These are phyloP conservation scores for Hymenopus coronatus DNA, from an alignment of 2,888 invertebrate species.

Conservation along the genomic window DNA sequence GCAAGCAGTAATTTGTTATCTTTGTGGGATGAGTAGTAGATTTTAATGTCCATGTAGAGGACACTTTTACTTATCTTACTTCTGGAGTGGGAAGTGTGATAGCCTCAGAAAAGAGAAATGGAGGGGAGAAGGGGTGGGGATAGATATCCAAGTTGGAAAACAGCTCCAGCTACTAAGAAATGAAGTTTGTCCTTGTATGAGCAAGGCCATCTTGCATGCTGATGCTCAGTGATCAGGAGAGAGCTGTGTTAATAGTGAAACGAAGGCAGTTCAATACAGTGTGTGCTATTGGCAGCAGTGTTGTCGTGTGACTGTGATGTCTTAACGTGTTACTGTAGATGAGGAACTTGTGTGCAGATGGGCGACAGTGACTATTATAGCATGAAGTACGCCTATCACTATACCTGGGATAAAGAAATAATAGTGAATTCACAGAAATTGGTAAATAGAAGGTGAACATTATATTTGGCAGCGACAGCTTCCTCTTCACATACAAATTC, in stretches of 20 bases:
- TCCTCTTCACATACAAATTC: not conserved
- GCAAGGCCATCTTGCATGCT: conserved; percentile 5
- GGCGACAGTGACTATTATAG: conserved; percentile 43
- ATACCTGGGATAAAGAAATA: conserved; percentile 91
- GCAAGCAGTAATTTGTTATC: not conserved
- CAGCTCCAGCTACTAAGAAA: not conserved
- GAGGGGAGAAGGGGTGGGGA: not conserved
- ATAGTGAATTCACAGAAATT: conserved; percentile 90
- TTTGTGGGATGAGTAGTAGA: not conserved
- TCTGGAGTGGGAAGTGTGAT: not conserved
- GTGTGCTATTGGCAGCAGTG: too few species aligned
- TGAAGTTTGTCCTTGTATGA: not conserved
- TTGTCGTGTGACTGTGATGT: not conserved
- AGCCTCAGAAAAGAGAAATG: not conserved
- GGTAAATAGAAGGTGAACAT: conserved; percentile 84
- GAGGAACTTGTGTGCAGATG: conserved; percentile 27
- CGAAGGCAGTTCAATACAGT: not conserved
- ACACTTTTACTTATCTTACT: not conserved
- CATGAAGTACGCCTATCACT: conserved; percentile 78
- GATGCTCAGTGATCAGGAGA: not conserved
- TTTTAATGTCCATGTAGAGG: not conserved
- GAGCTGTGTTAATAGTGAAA: not conserved
- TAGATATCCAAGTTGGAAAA: not conserved
- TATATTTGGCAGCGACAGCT: conserved; percentile 29
- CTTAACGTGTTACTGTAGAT: not conserved